Evolutionary conservation across 2,113 vertebrate species (phyloP).

Genomic region (Chitala chitala): DNA sequence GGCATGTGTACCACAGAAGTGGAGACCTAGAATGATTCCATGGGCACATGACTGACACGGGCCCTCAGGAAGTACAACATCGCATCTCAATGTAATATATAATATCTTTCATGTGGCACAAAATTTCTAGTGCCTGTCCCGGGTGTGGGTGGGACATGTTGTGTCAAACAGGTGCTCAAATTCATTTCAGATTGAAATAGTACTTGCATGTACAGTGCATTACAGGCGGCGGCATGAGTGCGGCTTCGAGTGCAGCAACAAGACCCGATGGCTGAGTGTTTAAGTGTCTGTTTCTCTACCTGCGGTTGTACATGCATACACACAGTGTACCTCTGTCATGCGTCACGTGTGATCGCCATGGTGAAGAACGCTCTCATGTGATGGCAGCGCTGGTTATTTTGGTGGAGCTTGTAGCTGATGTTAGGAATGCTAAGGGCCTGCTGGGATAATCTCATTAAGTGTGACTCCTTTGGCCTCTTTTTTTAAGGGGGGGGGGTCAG

Average conservation of each 20-base stretch:
- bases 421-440: conserved; percentile 57
- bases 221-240: not conserved
- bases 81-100: no score
- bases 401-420: conserved; percentile 62
- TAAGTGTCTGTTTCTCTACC: no score
- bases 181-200: no score
- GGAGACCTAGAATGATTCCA: no score
- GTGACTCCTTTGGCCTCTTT: conserved; percentile 51
- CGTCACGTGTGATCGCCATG: conserved; percentile 9
- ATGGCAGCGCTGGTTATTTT: conserved; percentile 55
- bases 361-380: conserved; percentile 26
- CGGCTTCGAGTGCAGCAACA: no score
- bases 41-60: no score
- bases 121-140: not conserved
- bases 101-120: no score
- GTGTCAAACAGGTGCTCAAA: no score
- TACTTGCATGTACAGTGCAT: not conserved
- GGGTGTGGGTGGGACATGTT: not conserved
- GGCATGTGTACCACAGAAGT: no score
- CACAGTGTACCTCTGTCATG: no score
- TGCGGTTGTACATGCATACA: not conserved
- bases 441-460: conserved; percentile 72
- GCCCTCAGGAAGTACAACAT: no score
- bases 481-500: conserved; percentile 40
- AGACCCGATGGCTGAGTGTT: no score